Evolutionary conservation across 2,888 invertebrate genomes (phyloP).

Genomic region (Phaedon cochleariae): DNA sequence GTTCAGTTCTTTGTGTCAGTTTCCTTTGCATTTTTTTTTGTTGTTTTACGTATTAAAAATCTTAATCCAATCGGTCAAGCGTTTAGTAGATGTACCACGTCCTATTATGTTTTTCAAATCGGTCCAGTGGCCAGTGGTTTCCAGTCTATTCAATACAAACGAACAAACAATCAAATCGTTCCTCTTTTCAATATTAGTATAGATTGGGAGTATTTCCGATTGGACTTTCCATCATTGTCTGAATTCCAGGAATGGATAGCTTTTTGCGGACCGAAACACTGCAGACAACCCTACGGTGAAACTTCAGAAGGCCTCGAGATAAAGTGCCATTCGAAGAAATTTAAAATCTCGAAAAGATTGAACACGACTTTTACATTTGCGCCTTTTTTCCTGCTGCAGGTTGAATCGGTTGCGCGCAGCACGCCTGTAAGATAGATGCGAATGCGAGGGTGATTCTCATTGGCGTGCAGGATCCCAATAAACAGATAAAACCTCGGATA

Average conservation of each 20-base stretch:
- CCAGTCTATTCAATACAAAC: too few species aligned
- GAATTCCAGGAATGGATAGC: neutral
- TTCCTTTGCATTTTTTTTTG: too few species aligned
- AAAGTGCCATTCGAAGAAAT: conserved; percentile 50
- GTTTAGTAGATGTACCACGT: too few species aligned
- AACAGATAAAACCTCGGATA: neutral
- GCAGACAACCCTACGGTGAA: conserved; percentile 6
- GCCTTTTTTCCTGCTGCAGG: conserved; percentile 51
- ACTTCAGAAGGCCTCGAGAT: conserved; percentile 18
- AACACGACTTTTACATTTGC: conserved; percentile 64
- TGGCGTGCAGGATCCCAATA: conserved; percentile 1
- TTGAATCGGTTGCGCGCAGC: conserved; percentile 50
- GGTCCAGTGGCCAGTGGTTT: too few species aligned
- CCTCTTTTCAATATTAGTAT: too few species aligned
- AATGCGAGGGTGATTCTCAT: conserved; percentile 38
- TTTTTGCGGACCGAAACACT: neutral
- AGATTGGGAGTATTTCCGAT: too few species aligned
- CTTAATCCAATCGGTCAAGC: too few species aligned
- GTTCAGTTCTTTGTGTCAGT: too few species aligned
- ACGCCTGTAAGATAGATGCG: conserved; percentile 40
- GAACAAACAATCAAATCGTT: too few species aligned
- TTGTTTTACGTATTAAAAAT: too few species aligned
- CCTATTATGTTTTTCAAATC: too few species aligned
- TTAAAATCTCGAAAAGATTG: conserved; percentile 61
- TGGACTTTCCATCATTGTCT: neutral